These are phyloP conservation scores for Drosophila merina DNA, from an alignment of 2,888 invertebrate genomes.

Conservation along the genomic window DNA sequence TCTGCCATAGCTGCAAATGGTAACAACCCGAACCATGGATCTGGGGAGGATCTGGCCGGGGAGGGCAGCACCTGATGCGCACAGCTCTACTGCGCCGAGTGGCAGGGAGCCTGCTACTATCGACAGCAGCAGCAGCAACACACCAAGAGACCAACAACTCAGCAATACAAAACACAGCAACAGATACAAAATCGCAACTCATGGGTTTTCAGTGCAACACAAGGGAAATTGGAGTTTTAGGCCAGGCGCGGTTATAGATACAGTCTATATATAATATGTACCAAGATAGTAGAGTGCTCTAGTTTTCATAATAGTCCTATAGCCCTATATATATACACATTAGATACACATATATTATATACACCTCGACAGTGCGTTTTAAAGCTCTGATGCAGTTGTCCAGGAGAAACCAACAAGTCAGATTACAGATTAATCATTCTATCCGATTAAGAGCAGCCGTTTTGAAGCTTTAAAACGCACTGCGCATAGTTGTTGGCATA, in stretches of 20 bases:
- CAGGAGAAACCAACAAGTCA: constrained; percentile 7
- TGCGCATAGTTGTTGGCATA: constrained; percentile 56
- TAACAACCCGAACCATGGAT: constrained; percentile 44
- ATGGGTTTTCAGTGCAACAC: constrained; percentile 72
- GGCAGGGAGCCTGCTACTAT: constrained; percentile 65
- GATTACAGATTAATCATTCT: not conserved
- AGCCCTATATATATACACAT: constrained; percentile 37
- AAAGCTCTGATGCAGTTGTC: constrained; percentile 13
- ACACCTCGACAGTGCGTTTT: constrained; percentile 33
- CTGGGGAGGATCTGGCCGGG: constrained; percentile 51
- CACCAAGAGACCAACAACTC: constrained; percentile 59
- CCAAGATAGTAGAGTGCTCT: constrained; percentile 55
- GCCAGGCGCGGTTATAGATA: constrained; percentile 29
- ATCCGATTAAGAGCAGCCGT: constrained; percentile 5
- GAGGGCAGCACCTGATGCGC: constrained; percentile 71
- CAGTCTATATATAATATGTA: constrained; percentile 41
- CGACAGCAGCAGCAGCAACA: constrained; percentile 54
- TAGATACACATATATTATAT: constrained; percentile 30
- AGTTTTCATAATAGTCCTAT: constrained; percentile 58
- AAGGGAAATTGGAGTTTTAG: constrained; percentile 69
- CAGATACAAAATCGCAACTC: constrained; percentile 67
- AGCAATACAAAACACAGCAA: constrained; percentile 43
- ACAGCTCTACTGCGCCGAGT: constrained; percentile 68
- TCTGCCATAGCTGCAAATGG: constrained; percentile 30
- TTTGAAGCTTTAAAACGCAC: constrained; percentile 22